These are phyloP conservation scores for Harpalus rufipes DNA, from an alignment of 2,888 invertebrate species.

Conservation along the genomic window DNA sequence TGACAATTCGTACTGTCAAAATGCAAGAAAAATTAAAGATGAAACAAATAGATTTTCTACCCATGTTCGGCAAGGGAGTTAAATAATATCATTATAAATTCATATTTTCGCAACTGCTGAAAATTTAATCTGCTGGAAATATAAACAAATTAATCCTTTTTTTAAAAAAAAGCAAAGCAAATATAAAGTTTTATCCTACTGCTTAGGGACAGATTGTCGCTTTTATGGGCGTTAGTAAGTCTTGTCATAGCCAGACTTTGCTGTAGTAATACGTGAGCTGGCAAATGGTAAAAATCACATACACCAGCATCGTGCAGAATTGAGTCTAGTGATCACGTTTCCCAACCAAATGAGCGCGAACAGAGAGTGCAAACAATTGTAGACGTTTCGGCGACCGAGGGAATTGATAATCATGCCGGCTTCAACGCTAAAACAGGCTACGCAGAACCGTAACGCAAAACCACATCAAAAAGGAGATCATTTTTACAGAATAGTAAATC, in stretches of 20 bases:
- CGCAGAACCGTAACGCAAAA: not conserved
- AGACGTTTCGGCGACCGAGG: constrained; percentile 58
- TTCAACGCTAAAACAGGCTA: constrained; percentile 12
- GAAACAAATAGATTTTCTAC: no score
- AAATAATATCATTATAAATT: no score
- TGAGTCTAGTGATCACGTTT: constrained; percentile 45
- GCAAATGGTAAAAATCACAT: constrained; percentile 46
- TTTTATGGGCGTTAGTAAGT: constrained; percentile 27
- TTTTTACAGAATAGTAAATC: not conserved
- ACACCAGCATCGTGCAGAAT: constrained; percentile 23
- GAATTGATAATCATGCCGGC: constrained; percentile 57
- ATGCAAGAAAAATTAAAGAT: no score
- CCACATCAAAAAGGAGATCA: not conserved
- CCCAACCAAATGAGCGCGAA: constrained; percentile 54
- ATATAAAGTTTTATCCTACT: not conserved
- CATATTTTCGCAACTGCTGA: no score
- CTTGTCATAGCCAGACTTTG: constrained; percentile 30
- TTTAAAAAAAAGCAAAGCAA: not conserved
- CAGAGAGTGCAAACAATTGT: constrained; percentile 51
- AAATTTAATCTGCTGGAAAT: not conserved
- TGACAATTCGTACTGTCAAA: no score
- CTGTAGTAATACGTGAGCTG: constrained; percentile 35
- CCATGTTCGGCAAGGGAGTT: no score
- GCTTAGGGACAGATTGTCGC: not conserved
- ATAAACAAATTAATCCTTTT: not conserved